Evolutionary conservation across 2,888 invertebrate species (phyloP).

Genomic region (Ophioninae sp.): DNA sequence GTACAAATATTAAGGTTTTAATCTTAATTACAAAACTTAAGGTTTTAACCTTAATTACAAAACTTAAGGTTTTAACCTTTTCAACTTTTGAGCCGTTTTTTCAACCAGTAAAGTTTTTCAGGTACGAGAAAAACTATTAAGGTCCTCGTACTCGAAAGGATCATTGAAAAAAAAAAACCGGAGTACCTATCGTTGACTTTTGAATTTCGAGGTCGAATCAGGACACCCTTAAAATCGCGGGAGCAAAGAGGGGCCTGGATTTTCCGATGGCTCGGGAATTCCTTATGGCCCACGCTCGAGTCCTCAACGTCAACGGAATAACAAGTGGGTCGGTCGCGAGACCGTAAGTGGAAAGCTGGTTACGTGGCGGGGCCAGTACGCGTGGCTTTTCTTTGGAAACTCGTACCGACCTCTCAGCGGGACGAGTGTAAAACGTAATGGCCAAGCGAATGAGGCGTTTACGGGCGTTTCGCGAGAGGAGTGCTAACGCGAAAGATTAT

Average conservation of each 20-base stretch:
- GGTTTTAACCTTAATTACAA: no score
- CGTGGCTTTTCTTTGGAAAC: background rate
- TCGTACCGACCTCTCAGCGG: background rate
- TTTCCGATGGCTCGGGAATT: slow-evolving; percentile 29
- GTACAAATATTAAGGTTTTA: no score
- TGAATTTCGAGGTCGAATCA: background rate
- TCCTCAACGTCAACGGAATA: slow-evolving; percentile 63
- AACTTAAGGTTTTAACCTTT: no score
- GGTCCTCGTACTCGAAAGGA: background rate
- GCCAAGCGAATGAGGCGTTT: slow-evolving; percentile 33
- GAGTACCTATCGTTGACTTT: background rate
- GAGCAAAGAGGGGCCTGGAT: slow-evolving; percentile 6
- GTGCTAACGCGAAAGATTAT: slow-evolving; percentile 18
- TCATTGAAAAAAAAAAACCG: background rate
- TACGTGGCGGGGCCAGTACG: background rate
- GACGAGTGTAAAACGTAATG: slow-evolving; percentile 30
- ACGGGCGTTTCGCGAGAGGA: slow-evolving; percentile 37
- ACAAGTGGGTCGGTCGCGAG: slow-evolving; percentile 52
- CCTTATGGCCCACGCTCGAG: slow-evolving; percentile 27
- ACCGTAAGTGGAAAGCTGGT: slow-evolving; percentile 26
- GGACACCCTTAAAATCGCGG: slow-evolving; percentile 23
- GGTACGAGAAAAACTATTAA: no score
- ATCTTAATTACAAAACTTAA: no score
- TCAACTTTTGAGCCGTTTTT: no score
- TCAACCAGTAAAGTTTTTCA: no score